These are phyloP conservation scores for Chaetodon trifasciatus DNA, from an alignment of 2,797 vertebrate species.

Conservation along the genomic window DNA sequence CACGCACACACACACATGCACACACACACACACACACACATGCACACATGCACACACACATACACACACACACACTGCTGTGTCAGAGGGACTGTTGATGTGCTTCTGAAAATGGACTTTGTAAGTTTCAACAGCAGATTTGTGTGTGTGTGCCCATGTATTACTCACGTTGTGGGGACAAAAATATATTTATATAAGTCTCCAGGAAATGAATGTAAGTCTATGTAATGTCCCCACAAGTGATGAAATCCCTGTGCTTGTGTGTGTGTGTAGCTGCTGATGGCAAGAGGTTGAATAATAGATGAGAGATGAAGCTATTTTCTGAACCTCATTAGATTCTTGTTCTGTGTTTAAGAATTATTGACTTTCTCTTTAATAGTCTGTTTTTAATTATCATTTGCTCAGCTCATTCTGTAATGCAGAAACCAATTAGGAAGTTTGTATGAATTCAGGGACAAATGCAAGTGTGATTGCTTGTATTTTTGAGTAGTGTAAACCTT, in stretches of 20 bases:
- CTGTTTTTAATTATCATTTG: not conserved
- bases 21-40: not conserved
- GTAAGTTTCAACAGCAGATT: constrained; percentile 11
- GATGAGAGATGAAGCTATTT: constrained; percentile 32
- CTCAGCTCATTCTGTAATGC: not conserved
- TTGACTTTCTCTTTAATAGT: not conserved
- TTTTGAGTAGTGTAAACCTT: not conserved
- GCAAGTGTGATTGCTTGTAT: not conserved
- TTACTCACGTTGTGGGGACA: too few relatives aligned
- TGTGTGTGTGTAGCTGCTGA: constrained; percentile 30
- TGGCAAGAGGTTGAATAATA: constrained; percentile 51
- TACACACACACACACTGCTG: not conserved
- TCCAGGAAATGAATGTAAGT: too few relatives aligned
- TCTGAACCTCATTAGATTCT: constrained; percentile 23
- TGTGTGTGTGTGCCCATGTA: too few relatives aligned
- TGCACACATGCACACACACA: not conserved
- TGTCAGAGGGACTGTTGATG: not conserved
- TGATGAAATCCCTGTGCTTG: too few relatives aligned
- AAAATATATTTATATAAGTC: too few relatives aligned
- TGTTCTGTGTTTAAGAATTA: constrained; percentile 20
- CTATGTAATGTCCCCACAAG: too few relatives aligned
- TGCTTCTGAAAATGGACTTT: constrained; percentile 38
- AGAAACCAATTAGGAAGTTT: not conserved
- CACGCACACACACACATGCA: not conserved
- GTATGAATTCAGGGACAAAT: not conserved